Evolutionary conservation across 64 coral and sea anemone species (phyloP), one percentile per base, ranked within the genome.

Genomic region (Montipora efflorescens): DNA sequence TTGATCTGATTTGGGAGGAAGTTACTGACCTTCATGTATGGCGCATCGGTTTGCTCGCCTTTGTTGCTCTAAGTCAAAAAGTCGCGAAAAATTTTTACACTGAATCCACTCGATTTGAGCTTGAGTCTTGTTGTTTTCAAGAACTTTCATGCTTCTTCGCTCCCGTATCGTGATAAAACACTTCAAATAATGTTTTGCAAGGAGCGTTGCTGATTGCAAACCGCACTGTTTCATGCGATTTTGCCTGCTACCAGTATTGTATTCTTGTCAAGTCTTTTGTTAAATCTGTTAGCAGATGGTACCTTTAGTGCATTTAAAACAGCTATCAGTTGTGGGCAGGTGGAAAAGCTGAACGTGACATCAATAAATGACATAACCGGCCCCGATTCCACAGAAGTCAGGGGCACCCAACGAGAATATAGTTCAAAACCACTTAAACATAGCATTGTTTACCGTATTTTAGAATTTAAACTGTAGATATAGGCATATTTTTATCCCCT

Each of bases 31-130:
- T 78, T 78, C 76, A 3, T 16, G 13, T 1, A 57, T 57, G 13
- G 76, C 76, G 16, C 76, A 78, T 2, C 76, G 76, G 18, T 49
- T 78, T 46, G 76, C 47, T 47, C 47, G 46, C 18, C 76, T 48
- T 16, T 78, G 76, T n/a, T 46, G 46, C 16, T 78, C 76, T 14
- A 78, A 78, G 18, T 78, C 76, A 78, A 78, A 78, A 78, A 78
- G 47, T 47, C 76, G 76, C 2, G 46, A 78, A 6, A 49, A 16
- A 78, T 78, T 50, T 51, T 49, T 13, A 49, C 16, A 50, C 7
- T 51, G 46, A 49, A 78, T 78, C 76, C 46, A 49, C 15, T 78
- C 76, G 15, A n/a, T 78, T 36, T 49, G 74, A 7, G 6, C 8
- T 76, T 5, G 74, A 11, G 45, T 19, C 8, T 12, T 7, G 14